Conservation (phyloP, 2,113 vertebrate genomes). For the Narcine bancroftii region DNA sequence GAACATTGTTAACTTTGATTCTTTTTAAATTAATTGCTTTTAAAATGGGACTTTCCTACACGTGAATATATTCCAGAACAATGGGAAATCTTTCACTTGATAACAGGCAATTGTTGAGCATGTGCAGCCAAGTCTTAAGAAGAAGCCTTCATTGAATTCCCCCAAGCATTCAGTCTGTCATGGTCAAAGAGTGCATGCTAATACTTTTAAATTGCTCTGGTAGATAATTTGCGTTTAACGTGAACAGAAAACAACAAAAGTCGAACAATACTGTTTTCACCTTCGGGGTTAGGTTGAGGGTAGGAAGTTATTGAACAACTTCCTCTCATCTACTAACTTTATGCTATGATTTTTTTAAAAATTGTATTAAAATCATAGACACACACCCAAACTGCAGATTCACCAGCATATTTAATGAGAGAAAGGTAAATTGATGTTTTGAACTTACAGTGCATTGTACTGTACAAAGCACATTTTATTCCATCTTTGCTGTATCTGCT, state of each 20-base stretch:
- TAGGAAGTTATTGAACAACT: neutral
- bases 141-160: neutral
- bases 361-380: neutral
- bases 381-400: neutral
- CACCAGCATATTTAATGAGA: neutral
- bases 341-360: no score
- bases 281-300: neutral
- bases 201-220: neutral
- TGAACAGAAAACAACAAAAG: neutral
- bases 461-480: neutral
- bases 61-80: neutral
- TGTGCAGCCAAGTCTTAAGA: neutral
- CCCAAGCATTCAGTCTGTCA: neutral
- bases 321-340: no score
- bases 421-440: neutral
- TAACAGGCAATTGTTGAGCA: neutral
- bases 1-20: neutral
- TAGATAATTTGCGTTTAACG: neutral
- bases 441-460: no score
- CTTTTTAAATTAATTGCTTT: neutral
- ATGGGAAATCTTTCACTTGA: neutral
- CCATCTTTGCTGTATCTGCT: neutral
- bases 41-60: neutral
- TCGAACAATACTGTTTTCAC: neutral
- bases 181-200: neutral